Evolutionary conservation across 2,888 invertebrate species (phyloP).

Genomic region (Sinelater perroti): DNA sequence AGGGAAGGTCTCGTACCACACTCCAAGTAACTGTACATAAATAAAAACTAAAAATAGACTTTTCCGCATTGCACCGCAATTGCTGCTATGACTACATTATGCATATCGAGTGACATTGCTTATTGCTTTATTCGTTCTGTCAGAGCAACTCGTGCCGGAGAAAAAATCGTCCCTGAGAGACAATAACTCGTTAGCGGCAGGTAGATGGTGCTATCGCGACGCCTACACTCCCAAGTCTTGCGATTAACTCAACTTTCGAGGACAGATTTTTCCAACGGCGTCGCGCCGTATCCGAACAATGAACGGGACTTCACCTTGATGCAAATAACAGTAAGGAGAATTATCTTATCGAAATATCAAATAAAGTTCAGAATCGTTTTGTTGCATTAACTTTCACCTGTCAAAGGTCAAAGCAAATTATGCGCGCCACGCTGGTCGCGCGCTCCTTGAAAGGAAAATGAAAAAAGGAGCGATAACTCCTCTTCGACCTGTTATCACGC

Average conservation of each 20-base stretch:
- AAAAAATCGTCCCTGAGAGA: conserved; percentile 10
- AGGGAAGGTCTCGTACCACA: conserved; percentile 9
- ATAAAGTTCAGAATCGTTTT: conserved; percentile 35
- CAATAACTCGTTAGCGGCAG: conserved; percentile 1
- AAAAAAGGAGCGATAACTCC: not conserved
- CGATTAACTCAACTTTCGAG: too few relatives aligned
- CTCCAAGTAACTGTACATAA: conserved; percentile 6
- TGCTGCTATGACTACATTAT: conserved; percentile 2
- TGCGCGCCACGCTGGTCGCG: too few relatives aligned
- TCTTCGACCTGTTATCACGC: too few relatives aligned
- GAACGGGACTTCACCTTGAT: conserved; percentile 18
- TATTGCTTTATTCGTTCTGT: conserved; percentile 12
- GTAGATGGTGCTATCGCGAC: too few relatives aligned
- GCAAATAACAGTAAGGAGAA: conserved; percentile 14
- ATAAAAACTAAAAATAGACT: conserved; percentile 12
- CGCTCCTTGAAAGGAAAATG: too few relatives aligned
- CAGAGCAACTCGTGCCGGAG: not conserved
- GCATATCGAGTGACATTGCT: conserved; percentile 11
- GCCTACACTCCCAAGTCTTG: too few relatives aligned
- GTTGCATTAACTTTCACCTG: conserved; percentile 35
- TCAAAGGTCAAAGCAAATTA: conserved; percentile 35
- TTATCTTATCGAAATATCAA: conserved; percentile 27
- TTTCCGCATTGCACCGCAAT: conserved; percentile 14
- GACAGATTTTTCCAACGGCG: too few relatives aligned
- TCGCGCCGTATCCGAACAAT: conserved; percentile 7